phyloP scores from a whole-genome alignment of 2,113 vertebrate species.

The Zootoca vivipara region DNA sequence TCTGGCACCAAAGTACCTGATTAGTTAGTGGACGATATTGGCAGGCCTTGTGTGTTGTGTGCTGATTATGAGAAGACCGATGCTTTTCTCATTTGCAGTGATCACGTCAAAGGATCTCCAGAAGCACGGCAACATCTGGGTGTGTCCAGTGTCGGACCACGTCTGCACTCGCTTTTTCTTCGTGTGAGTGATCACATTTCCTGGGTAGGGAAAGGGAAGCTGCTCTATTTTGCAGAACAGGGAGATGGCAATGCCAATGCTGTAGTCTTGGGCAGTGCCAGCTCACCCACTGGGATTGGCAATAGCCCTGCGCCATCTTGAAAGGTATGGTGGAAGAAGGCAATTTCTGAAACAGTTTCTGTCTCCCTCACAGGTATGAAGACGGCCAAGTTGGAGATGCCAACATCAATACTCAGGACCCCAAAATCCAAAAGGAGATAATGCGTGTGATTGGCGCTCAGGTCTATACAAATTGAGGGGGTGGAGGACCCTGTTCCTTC shows the following conservation, averaged over 20 bases:
- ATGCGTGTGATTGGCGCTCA: conserved; percentile 99
- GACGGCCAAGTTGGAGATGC: conserved; percentile 98
- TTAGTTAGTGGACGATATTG: no score
- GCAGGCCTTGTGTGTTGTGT: background rate
- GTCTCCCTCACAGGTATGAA: conserved; percentile 84
- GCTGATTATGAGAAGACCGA: background rate
- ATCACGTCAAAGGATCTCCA: conserved; percentile 99
- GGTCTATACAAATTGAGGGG: conserved; percentile 95
- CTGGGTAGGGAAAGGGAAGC: background rate
- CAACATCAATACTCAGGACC: conserved; percentile 99
- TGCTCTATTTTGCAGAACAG: background rate
- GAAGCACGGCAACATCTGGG: conserved; percentile 99
- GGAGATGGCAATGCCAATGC: no score
- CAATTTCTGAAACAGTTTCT: background rate
- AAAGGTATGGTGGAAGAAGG: background rate
- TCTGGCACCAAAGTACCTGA: no score
- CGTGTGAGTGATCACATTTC: conserved; percentile 83
- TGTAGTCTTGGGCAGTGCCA: background rate
- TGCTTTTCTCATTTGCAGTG: conserved; percentile 75
- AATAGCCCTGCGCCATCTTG: no score
- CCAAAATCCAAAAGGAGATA: conserved; percentile 99
- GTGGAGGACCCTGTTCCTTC: conserved; percentile 39
- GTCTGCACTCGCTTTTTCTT: conserved; percentile 99
- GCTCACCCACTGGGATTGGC: no score
- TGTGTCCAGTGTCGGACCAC: conserved; percentile 97